phyloP scores from a whole-genome alignment of 2,797 vertebrate species.

The Phrynocephalus vlangalii region DNA sequence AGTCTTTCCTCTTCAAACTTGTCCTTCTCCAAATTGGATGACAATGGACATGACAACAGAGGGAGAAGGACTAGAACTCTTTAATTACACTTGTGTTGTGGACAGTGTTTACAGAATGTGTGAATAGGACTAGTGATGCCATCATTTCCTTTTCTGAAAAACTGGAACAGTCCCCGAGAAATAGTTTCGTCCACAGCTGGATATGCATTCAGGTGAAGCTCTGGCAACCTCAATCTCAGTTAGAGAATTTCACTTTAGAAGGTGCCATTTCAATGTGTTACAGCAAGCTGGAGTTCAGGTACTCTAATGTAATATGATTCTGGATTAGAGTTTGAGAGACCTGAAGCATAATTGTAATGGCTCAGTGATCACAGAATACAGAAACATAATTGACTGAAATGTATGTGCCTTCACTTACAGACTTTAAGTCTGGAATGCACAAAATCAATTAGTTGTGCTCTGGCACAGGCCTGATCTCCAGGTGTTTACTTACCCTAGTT shows the following conservation, averaged over 20 bases:
- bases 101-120: too few species aligned
- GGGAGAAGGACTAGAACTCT: too few species aligned
- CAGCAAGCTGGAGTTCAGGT: not conserved
- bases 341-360: constrained; percentile 53
- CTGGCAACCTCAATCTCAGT: not conserved
- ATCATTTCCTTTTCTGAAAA: not conserved
- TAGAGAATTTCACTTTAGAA: not conserved
- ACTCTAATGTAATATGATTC: not conserved
- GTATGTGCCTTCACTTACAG: constrained; percentile 69
- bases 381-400: constrained; percentile 71
- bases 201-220: not conserved
- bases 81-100: too few species aligned
- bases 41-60: too few species aligned
- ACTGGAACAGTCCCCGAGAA: not conserved
- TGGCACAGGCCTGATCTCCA: constrained; percentile 57
- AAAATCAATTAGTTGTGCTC: constrained; percentile 62
- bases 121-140: too few species aligned
- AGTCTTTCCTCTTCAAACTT: too few species aligned
- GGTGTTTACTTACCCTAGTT: constrained; percentile 41
- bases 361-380: constrained; percentile 60
- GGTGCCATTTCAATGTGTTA: not conserved
- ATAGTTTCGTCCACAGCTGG: not conserved
- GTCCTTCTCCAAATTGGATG: too few species aligned
- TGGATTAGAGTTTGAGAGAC: not conserved
- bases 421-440: constrained; percentile 52